phyloP scores from a whole-genome alignment of 1,140 invertebrate genomes.

The Lordiphosa collinella region DNA sequence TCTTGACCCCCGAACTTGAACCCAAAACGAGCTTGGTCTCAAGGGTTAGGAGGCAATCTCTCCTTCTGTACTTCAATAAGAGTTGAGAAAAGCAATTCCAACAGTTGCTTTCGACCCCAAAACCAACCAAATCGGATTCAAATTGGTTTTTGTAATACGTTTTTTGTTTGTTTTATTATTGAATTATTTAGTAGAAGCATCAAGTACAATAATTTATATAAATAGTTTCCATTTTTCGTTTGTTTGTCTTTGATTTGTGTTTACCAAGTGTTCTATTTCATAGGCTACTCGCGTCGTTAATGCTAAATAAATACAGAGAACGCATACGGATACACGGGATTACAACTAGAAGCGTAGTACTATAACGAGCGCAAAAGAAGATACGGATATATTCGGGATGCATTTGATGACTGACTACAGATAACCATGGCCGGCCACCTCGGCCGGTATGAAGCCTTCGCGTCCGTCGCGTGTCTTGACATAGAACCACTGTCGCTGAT shows the following conservation, averaged over 20 bases:
- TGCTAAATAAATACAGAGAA: slow-evolving; percentile 40
- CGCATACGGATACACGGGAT: slow-evolving; percentile 56
- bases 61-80: too few relatives aligned
- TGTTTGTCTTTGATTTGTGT: slow-evolving; percentile 61
- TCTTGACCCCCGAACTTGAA: too few relatives aligned
- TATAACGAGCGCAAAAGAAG: slow-evolving; percentile 32
- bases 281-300: slow-evolving; percentile 36
- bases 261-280: slow-evolving; percentile 55
- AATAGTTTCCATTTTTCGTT: slow-evolving; percentile 54
- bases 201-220: slow-evolving; percentile 68
- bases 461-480: slow-evolving; percentile 84
- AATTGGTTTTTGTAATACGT: too few relatives aligned
- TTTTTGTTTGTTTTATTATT: slow-evolving; percentile 38
- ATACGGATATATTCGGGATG: slow-evolving; percentile 16
- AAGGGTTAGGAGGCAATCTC: too few relatives aligned
- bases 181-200: slow-evolving; percentile 69
- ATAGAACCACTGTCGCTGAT: slow-evolving; percentile 85
- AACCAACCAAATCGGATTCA: too few relatives aligned
- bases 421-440: slow-evolving; percentile 86
- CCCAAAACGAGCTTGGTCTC: too few relatives aligned
- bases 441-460: slow-evolving; percentile 89
- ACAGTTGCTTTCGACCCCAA: too few relatives aligned
- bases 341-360: slow-evolving; percentile 63
- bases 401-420: slow-evolving; percentile 80
- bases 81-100: too few relatives aligned